These are phyloP conservation scores for Fratercula arctica DNA, from an alignment of 2,797 vertebrate genomes.

Conservation along the genomic window DNA sequence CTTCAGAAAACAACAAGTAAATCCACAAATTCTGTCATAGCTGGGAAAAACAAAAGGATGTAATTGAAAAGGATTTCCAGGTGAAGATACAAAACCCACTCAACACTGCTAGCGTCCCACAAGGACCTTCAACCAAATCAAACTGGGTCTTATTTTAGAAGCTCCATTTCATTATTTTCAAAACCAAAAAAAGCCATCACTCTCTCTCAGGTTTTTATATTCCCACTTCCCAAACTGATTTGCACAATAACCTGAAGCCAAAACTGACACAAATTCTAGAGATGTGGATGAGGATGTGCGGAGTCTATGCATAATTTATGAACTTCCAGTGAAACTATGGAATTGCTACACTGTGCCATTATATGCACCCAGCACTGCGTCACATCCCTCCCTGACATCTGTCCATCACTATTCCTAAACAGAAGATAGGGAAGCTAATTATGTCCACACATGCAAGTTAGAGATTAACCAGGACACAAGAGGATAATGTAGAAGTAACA, in stretches of 20 bases:
- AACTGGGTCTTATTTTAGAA: not conserved
- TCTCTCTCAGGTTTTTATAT: not conserved
- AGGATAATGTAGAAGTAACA: not conserved
- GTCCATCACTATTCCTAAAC: accelerated
- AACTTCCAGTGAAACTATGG: accelerated
- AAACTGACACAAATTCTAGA: not conserved
- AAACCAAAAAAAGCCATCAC: not conserved
- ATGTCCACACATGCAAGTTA: accelerated
- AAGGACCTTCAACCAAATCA: not conserved
- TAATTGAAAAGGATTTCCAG: not conserved
- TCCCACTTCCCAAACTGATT: not conserved
- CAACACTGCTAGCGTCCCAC: not conserved
- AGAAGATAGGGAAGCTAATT: accelerated
- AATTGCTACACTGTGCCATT: accelerated
- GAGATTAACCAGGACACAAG: not conserved
- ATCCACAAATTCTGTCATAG: not conserved
- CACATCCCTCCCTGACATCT: not conserved
- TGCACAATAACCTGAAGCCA: not conserved
- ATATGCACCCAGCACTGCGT: accelerated
- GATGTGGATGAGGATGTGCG: not conserved
- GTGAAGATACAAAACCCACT: not conserved
- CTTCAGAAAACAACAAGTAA: not conserved
- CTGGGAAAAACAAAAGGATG: not conserved
- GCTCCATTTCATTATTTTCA: not conserved
- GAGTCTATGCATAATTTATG: accelerated